These are phyloP conservation scores for Sinella curviseta DNA, from an alignment of 1,140 invertebrate genomes.

Conservation along the genomic window DNA sequence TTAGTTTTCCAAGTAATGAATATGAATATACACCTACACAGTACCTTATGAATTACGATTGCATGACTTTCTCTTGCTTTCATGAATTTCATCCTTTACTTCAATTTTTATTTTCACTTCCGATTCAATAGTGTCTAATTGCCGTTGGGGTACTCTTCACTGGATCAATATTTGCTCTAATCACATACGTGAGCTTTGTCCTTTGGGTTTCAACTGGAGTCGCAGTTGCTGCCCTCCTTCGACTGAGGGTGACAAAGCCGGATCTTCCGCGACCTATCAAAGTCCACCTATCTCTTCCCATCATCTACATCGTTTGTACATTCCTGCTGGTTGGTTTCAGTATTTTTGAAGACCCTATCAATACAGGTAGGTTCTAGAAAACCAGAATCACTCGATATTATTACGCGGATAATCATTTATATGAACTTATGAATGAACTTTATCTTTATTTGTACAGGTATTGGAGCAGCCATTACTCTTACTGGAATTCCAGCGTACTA, in stretches of 20 bases:
- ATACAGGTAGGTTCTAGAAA: constrained; percentile 50
- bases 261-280: constrained; percentile 76
- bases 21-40: too few species aligned
- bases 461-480: constrained; percentile 55
- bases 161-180: constrained; percentile 69
- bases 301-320: constrained; percentile 60
- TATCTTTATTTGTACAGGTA: too few species aligned
- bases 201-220: constrained; percentile 76
- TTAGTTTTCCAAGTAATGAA: constrained; percentile 74
- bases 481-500: constrained; percentile 61
- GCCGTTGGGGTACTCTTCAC: constrained; percentile 71
- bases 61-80: neutral
- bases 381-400: constrained; percentile 9
- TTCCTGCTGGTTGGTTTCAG: constrained; percentile 61
- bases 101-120: neutral
- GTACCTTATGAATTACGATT: neutral
- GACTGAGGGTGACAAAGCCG: constrained; percentile 70
- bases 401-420: neutral
- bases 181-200: constrained; percentile 78
- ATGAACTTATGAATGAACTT: neutral
- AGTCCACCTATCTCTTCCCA: constrained; percentile 65
- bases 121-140: constrained; percentile 65
- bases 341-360: constrained; percentile 55
- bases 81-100: constrained; percentile 1
- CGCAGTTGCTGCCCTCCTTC: constrained; percentile 75